Conservation (phyloP, 2,113 vertebrate species). For the Natator depressus region DNA sequence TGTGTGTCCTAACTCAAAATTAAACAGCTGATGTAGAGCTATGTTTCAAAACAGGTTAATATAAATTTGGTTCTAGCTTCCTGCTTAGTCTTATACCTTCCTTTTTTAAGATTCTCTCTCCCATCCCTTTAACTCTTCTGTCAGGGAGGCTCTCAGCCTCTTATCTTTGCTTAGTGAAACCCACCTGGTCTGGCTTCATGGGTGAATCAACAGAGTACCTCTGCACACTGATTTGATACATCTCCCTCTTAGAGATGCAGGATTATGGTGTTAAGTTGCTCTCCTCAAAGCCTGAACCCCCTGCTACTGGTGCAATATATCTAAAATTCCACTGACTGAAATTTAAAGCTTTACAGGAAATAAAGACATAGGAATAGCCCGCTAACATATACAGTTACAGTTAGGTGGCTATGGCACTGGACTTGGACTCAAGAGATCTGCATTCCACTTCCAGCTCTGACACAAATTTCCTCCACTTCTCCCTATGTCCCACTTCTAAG, state of each 20-base stretch:
- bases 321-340: neutral
- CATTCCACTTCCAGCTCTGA: slow-evolving; percentile 44
- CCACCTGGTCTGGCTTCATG: neutral
- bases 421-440: neutral
- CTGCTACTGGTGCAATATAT: slow-evolving; percentile 3
- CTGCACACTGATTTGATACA: neutral
- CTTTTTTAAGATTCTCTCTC: neutral
- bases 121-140: neutral
- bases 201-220: neutral
- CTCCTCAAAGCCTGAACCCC: slow-evolving; percentile 12
- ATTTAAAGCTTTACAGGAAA: slow-evolving; percentile 30
- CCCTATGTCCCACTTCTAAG: neutral
- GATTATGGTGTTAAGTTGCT: neutral
- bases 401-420: neutral
- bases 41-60: neutral
- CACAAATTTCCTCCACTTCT: slow-evolving; percentile 4
- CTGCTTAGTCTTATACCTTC: neutral
- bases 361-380: slow-evolving; percentile 32
- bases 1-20: neutral
- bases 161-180: neutral
- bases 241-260: neutral
- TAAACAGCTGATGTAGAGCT: neutral
- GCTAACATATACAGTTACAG: neutral
- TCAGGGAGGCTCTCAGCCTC: neutral
- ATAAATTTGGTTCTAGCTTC: neutral